These are phyloP conservation scores for Augochlorella aurata DNA, from an alignment of 2,888 invertebrate genomes.

Conservation along the genomic window DNA sequence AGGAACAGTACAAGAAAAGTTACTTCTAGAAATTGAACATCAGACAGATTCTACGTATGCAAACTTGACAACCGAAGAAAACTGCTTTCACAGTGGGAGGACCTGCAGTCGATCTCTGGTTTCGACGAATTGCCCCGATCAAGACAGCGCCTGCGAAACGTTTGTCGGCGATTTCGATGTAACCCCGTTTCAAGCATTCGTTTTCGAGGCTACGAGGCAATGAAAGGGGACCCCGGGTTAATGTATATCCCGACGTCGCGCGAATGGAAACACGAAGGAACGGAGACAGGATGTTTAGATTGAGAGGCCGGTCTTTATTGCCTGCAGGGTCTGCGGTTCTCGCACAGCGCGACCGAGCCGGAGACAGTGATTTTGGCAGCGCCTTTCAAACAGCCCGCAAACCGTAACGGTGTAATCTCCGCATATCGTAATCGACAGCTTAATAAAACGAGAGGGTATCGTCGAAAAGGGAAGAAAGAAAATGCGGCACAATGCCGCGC, in stretches of 20 bases:
- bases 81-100: neutral
- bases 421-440: neutral
- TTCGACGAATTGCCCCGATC: neutral
- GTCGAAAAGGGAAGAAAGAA: neutral
- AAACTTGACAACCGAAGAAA: no score
- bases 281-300: slow-evolving; percentile 76
- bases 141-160: neutral
- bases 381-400: neutral
- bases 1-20: no score
- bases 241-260: slow-evolving; percentile 47
- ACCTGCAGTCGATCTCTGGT: neutral
- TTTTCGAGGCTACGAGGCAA: slow-evolving; percentile 16
- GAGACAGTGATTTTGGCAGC: neutral
- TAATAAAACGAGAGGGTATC: neutral
- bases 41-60: no score
- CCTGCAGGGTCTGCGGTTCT: slow-evolving; percentile 59
- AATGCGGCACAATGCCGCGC: neutral
- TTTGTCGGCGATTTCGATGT: neutral
- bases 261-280: slow-evolving; percentile 54
- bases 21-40: no score
- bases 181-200: neutral
- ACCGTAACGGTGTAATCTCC: neutral
- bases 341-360: slow-evolving; percentile 11
- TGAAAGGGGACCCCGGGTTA: slow-evolving; percentile 16
- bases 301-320: slow-evolving; percentile 71